Base-by-base conservation (phyloP, 2,113 vertebrate genomes). In the Scophthalmus maximus region DNA sequence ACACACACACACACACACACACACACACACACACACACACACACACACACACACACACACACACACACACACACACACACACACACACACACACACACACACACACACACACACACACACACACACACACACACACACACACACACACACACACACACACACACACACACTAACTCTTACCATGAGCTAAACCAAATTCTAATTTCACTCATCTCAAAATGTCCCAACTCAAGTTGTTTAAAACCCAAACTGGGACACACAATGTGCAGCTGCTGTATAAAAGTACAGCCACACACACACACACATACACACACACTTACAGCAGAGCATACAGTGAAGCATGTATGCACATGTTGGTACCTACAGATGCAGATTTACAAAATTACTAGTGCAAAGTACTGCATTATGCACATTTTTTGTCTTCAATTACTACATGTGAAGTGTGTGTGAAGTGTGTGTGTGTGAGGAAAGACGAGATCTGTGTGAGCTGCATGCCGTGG, bases 341-440 rank as follows among this genome's bases (percentile, higher is more conserved):
- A 20, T 30, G 23, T n/a, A 67, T 29, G 23, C 9, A 18, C 20
- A 11, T 34, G 50, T 65, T 51, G 63, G 23, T 12, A 32, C 11
- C 14, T 30, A 26, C 4, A 60, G 6, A 76, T 52, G 51, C 22
- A 70, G 5, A 60, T 46, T 68, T 70, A 66, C 15, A 25, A 18
- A 32, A 30, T 63, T 61, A 75, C 7, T 47, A 47, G 8, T 32
- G 30, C n/a, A n/a, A 42, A 5, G 40, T 42, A n/a, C 4, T 18
- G 17, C 40, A 42, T 42, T 42, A 44, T 44, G 42, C 42, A 44
- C n/a, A 7, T 5, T 8, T 44, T 20, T n/a, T 2, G n/a, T 44
- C 2, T n/a, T 32, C 34, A 75, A 46, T 69, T 40, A 32, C 63
- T 72, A 25, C 14, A 46, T 69, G 9, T 17, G 5, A 59, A 36